Conservation (phyloP, 1,140 invertebrate species). For the Polypedilum vanderplanki region DNA sequence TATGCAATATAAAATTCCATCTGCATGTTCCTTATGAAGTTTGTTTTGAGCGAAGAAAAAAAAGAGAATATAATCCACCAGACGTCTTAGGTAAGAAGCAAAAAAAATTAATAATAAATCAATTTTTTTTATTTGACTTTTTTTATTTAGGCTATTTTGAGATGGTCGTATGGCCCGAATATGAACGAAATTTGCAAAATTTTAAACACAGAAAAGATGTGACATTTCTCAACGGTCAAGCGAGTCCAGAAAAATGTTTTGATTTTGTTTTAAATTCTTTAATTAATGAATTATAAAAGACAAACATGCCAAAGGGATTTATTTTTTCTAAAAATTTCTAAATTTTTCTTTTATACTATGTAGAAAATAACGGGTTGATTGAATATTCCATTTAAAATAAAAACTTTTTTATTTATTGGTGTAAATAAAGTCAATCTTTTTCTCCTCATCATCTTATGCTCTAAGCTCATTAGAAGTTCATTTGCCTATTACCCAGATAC, state of each 20-base stretch:
- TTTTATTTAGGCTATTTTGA: constrained; percentile 63
- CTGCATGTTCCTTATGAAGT: constrained; percentile 59
- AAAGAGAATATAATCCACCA: constrained; percentile 64
- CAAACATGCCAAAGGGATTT: background rate
- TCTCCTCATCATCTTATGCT: too few species aligned
- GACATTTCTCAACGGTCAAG: constrained; percentile 41
- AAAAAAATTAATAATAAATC: background rate
- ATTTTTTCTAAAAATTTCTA: too few species aligned
- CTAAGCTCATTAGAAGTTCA: too few species aligned
- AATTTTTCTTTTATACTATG: too few species aligned
- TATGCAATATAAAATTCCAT: constrained; percentile 68
- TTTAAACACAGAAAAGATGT: constrained; percentile 41
- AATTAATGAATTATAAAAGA: background rate
- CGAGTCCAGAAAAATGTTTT: constrained; percentile 40
- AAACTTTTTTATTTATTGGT: too few species aligned
- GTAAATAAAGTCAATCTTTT: too few species aligned
- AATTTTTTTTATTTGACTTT: background rate
- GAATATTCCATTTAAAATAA: too few species aligned
- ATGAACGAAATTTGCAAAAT: constrained; percentile 44
- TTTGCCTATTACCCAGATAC: background rate
- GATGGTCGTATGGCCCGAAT: constrained; percentile 67
- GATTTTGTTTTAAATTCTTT: constrained; percentile 36
- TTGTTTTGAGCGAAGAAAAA: constrained; percentile 53
- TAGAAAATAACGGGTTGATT: too few species aligned
- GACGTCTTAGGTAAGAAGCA: constrained; percentile 48